Evolutionary conservation across 2,113 vertebrate species (phyloP).

Genomic region (Planiliza haematocheilus): DNA sequence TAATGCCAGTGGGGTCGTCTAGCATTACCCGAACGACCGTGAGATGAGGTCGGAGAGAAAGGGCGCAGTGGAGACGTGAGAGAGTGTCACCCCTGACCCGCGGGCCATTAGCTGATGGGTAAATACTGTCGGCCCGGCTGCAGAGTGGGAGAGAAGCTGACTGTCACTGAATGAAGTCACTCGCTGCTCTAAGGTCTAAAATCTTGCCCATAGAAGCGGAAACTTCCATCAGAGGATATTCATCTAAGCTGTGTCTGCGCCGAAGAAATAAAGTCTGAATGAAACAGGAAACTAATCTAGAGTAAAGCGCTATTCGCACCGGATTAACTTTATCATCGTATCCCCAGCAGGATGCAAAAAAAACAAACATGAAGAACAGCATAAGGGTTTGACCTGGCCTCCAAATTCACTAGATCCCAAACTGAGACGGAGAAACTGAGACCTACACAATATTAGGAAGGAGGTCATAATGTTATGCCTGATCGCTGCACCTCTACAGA

Average conservation of each 20-base stretch:
- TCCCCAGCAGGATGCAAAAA: too few relatives aligned
- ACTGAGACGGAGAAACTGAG: too few relatives aligned
- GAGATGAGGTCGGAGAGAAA: slow-evolving; percentile 63
- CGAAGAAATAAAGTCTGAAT: too few relatives aligned
- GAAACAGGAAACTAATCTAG: too few relatives aligned
- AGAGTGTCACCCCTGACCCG: slow-evolving; percentile 58
- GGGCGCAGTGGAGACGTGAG: slow-evolving; percentile 46
- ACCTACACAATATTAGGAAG: too few relatives aligned
- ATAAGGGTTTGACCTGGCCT: too few relatives aligned
- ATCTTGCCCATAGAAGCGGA: background rate
- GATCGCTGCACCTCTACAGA: too few relatives aligned
- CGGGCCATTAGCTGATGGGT: slow-evolving; percentile 65
- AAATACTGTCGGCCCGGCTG: slow-evolving; percentile 53
- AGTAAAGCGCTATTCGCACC: too few relatives aligned
- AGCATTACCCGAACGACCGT: slow-evolving; percentile 39
- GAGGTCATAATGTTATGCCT: too few relatives aligned
- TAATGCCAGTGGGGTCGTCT: slow-evolving; percentile 53
- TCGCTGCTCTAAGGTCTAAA: slow-evolving; percentile 1
- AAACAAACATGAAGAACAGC: too few relatives aligned
- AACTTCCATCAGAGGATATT: background rate
- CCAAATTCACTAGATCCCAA: too few relatives aligned
- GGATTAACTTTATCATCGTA: too few relatives aligned
- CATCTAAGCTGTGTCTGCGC: background rate
- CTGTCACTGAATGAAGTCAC: slow-evolving; percentile 30
- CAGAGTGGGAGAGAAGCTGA: slow-evolving; percentile 13